These are phyloP conservation scores for Platichthys flesus DNA, from an alignment of 2,113 vertebrate species.

Conservation along the genomic window DNA sequence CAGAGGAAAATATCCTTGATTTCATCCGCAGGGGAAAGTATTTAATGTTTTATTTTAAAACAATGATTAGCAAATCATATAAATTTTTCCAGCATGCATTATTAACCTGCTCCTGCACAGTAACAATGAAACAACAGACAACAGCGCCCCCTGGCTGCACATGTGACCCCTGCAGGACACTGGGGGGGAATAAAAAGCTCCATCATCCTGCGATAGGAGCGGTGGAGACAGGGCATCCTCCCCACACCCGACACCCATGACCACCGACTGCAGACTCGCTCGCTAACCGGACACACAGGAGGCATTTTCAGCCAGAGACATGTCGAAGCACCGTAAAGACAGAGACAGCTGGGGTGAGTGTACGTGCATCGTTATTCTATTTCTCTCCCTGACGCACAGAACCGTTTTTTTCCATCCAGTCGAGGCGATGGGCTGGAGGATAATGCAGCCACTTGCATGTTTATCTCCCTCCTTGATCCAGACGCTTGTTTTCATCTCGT, in stretches of 20 bases:
- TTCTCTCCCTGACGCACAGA: constrained; percentile 42
- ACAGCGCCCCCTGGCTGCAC: constrained; percentile 58
- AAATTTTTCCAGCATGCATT: not conserved
- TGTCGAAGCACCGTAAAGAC: constrained; percentile 89
- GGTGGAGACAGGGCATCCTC: constrained; percentile 70
- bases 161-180: constrained; percentile 5
- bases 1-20: not conserved
- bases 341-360: constrained; percentile 95
- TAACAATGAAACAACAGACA: not conserved
- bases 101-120: not conserved
- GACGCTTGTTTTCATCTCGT: constrained; percentile 9
- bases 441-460: constrained; percentile 41
- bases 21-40: not conserved
- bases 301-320: constrained; percentile 61
- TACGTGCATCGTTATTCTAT: constrained; percentile 59
- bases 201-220: constrained; percentile 75
- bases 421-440: constrained; percentile 48
- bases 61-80: not conserved
- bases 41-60: too few species aligned
- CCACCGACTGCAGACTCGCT: constrained; percentile 57
- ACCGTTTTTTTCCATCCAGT: not conserved
- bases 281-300: constrained; percentile 37
- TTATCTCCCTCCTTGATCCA: constrained; percentile 28
- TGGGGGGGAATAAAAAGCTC: constrained; percentile 66
- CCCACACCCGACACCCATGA: constrained; percentile 66